Base-by-base conservation (phyloP, 2,797 vertebrate species). In the Galaxias olidus region DNA sequence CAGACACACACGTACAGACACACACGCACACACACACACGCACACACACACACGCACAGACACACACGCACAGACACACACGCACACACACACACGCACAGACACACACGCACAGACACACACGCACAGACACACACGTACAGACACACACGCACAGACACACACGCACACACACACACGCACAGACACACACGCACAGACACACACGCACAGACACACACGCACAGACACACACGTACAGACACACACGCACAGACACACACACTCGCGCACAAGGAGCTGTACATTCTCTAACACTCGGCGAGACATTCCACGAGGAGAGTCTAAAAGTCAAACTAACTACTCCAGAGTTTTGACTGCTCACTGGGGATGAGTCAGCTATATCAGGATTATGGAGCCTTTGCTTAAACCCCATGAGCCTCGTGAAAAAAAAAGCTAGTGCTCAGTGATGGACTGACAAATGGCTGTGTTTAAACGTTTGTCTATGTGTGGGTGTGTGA, bases 81-180 rank as follows among this genome's bases (percentile, higher is more conserved):
- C 6, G 30, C 30, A 30, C 30, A 6, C 30, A 30, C 30, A n/a
- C n/a, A n/a, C n/a, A n/a, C n/a, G n/a, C n/a, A n/a, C n/a, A n/a
- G n/a, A n/a, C 13, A 48, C 18, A 42, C 46, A 63, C 20, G 10
- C 18, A 53, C 49, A 18, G n/a, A 18, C 7, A 17, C 4, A 48
- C 14, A 52, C 40, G 52, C 55, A 62, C 47, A 30, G 18, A 42
- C 19, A 20, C 52, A 58, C 45, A 46, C 41, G 45, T 12, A 14
- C 46, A 59, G 41, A 49, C 46, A 58, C 46, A 66, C 47, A 59
- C 30, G 10, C 10, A 53, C 8, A 14, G 40, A 50, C 53, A 14
- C 10, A 14, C n/a, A 30, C 6, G 30, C 30, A 30, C 30, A 6
- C 30, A 30, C 30, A n/a, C n/a, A n/a, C n/a, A n/a, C n/a, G n/a